These are phyloP conservation scores for Piezodorus guildinii DNA, from an alignment of 1,140 invertebrate genomes.

Conservation along the genomic window DNA sequence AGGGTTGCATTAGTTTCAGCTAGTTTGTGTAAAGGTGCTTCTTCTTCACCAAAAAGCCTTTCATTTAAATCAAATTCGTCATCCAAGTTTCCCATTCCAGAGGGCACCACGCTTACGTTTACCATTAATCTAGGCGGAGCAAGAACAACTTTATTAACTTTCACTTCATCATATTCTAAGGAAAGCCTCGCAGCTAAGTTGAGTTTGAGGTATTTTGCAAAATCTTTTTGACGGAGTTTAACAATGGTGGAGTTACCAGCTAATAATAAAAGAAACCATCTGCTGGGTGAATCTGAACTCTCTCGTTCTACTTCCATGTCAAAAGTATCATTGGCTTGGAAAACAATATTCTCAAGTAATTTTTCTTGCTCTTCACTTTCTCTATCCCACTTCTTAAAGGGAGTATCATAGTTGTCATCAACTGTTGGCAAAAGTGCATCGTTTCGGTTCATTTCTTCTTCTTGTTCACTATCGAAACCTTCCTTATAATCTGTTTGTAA, in stretches of 20 bases:
- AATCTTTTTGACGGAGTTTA: constrained; percentile 31
- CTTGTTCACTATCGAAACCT: constrained; percentile 26
- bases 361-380: constrained; percentile 30
- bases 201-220: constrained; percentile 33
- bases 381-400: constrained; percentile 29
- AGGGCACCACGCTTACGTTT: constrained; percentile 31
- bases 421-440: constrained; percentile 5
- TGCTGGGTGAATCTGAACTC: constrained; percentile 10
- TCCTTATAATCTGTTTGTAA: constrained; percentile 12
- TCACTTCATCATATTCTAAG: constrained; percentile 33
- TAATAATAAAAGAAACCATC: constrained; percentile 31
- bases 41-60: constrained; percentile 27
- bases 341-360: constrained; percentile 28
- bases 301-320: constrained; percentile 4
- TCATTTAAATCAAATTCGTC: constrained; percentile 29
- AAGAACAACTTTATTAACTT: constrained; percentile 31
- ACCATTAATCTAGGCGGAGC: constrained; percentile 31
- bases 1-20: constrained; percentile 34
- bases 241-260: constrained; percentile 33
- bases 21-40: constrained; percentile 31
- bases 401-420: constrained; percentile 25
- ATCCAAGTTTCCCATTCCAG: constrained; percentile 25
- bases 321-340: constrained; percentile 13
- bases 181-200: constrained; percentile 34
- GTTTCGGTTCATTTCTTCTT: constrained; percentile 23